Percentiles rank a stretch among this genome's conserved stretches.
Evolutionary conservation across 2,113 vertebrate genomes (phyloP).

Genomic region (Elachura formosa): DNA sequence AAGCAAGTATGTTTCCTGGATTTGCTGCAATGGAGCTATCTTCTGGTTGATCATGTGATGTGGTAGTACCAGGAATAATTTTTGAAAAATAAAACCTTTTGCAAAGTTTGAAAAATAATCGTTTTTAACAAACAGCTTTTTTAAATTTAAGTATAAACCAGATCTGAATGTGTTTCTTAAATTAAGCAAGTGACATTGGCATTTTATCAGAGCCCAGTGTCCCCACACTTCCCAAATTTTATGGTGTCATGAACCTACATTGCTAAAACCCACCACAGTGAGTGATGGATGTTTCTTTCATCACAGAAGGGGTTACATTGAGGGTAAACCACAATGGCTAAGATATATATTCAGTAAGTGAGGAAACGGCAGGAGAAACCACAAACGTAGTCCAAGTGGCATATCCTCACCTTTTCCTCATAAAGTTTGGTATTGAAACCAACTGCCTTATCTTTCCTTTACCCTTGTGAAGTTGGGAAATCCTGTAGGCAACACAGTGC

Average conservation of each 20-base stretch:
- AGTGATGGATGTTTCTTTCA: constrained; percentile 33
- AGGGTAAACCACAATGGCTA: constrained; percentile 30
- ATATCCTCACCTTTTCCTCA: constrained; percentile 25
- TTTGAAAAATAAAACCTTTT: too few relatives aligned
- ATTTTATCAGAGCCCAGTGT: not conserved
- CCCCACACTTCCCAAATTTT: constrained; percentile 13
- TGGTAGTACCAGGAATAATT: not conserved
- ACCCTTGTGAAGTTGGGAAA: constrained; percentile 23
- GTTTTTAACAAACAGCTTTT: not conserved
- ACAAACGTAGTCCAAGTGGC: constrained; percentile 29
- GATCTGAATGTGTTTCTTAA: not conserved
- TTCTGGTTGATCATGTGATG: not conserved
- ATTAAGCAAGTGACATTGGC: not conserved
- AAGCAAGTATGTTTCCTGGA: not conserved
- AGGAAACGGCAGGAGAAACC: constrained; percentile 21
- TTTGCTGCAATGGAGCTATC: not conserved
- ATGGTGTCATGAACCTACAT: not conserved
- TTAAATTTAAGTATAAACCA: not conserved
- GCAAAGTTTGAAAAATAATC: constrained; percentile 28
- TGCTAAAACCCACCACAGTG: constrained; percentile 35
- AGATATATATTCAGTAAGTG: constrained; percentile 3
- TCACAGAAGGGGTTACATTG: not conserved
- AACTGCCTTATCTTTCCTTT: constrained; percentile 1
- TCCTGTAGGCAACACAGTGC: not conserved
- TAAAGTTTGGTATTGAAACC: not conserved